These are phyloP conservation scores for Branchinecta sandiegonensis DNA, from an alignment of 2,888 invertebrate species.

Conservation along the genomic window DNA sequence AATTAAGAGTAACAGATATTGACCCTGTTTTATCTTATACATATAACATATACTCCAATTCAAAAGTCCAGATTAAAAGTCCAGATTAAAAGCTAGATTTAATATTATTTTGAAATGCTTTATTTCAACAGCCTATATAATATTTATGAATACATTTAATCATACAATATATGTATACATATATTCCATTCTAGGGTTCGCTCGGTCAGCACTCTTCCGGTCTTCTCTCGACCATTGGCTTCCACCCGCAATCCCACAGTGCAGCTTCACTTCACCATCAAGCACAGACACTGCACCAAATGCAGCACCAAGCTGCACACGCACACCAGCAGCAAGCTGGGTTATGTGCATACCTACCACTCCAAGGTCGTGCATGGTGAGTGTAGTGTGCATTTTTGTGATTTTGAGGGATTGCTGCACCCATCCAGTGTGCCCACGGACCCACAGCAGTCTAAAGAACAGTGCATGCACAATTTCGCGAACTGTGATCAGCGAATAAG, in stretches of 20 bases:
- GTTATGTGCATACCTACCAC: conserved; percentile 50
- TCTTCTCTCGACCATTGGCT: background rate
- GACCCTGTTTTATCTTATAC: no score
- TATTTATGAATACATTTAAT: no score
- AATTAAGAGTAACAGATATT: no score
- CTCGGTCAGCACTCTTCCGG: conserved; percentile 20
- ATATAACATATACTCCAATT: no score
- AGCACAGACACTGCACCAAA: conserved; percentile 24
- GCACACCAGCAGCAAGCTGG: conserved; percentile 22
- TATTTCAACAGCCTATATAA: no score
- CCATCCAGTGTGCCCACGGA: no score
- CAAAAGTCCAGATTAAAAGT: no score
- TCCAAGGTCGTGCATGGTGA: conserved; percentile 75
- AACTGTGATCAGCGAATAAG: no score
- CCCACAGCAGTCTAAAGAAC: no score
- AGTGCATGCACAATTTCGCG: no score
- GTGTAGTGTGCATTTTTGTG: background rate
- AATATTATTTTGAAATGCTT: no score
- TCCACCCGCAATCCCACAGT: background rate
- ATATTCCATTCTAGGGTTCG: background rate
- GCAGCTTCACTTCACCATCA: conserved; percentile 24
- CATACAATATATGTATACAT: background rate
- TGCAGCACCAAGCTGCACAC: conserved; percentile 37
- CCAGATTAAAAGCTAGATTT: no score
- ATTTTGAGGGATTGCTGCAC: background rate